Evolutionary conservation across 2,888 invertebrate genomes (phyloP).

Genomic region (Fragum whitleyi): DNA sequence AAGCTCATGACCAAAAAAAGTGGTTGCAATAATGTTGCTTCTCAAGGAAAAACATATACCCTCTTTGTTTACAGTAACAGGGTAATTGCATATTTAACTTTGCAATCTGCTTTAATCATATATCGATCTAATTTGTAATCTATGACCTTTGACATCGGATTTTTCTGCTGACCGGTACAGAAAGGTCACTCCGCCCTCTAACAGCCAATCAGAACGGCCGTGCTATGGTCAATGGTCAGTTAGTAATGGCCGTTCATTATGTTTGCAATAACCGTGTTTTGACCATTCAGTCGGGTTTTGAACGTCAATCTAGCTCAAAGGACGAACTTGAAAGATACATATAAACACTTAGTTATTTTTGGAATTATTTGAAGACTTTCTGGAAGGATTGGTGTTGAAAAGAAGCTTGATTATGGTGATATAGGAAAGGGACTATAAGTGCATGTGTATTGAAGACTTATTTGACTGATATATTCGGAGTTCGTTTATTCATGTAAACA

Average conservation of each 20-base stretch:
- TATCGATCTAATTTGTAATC: slow-evolving; percentile 31
- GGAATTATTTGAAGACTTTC: slow-evolving; percentile 1
- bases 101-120: slow-evolving; percentile 22
- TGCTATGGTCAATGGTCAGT: not conserved
- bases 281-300: not conserved
- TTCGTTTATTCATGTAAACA: too few relatives aligned
- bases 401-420: not conserved
- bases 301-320: slow-evolving; percentile 7
- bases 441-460: not conserved
- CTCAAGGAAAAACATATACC: too few relatives aligned
- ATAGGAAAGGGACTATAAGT: not conserved
- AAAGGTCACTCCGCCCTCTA: slow-evolving; percentile 50
- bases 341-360: not conserved
- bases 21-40: too few relatives aligned
- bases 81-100: slow-evolving; percentile 9
- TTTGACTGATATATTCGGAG: too few relatives aligned
- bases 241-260: slow-evolving; percentile 57
- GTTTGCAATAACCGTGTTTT: slow-evolving; percentile 18
- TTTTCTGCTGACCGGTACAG: slow-evolving; percentile 42
- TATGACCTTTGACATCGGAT: slow-evolving; percentile 22
- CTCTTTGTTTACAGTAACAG: not conserved
- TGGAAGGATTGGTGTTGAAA: not conserved
- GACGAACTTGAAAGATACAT: not conserved
- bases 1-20: too few relatives aligned
- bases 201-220: slow-evolving; percentile 47